Evolutionary conservation across 2,113 vertebrate genomes (phyloP), one percentile per base, ranked within the genome.

Genomic region (Anolis sagrei): DNA sequence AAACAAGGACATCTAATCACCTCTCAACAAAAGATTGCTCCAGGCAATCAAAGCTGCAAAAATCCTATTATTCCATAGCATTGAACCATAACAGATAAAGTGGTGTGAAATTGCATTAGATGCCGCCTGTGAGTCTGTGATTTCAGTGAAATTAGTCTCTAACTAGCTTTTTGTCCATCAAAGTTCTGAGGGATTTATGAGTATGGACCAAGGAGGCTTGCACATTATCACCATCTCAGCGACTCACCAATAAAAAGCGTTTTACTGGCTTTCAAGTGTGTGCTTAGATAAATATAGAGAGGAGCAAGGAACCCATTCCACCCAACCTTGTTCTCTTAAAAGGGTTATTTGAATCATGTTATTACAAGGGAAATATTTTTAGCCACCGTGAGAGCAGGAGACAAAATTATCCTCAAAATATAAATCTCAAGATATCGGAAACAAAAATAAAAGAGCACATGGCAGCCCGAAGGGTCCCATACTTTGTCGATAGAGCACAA

Each of bases 161-260:
- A 39, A 44, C 23, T 36, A 16, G 10, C 73, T 7, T 51, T 76
- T 34, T 9, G 2, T 18, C 80, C 70, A 36, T 27, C 21, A 61
- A 62, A 36, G 10, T 58, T 48, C 34, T 58, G 64, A 85, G 44
- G 36, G 27, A n/a, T 79, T 79, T 85, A 79, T 25, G 23, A 73
- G 84, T 25, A 13, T 8, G 1, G 21, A 13, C 9, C 34, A 73
- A 72, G 83, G 34, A 34, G 9, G 2, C n/a, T 51, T 69, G 74
- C 48, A 32, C 76, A 44, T 0, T 27, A 61, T 48, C 61, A 44
- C 68, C 2, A 0, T 61, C 34, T 11, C 29, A 72, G 10, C 16
- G 14, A 18, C 51, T 85, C 36, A 19, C 51, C 69, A 79, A 85
- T 79, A 85, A 85, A 79, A 79, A 34, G 6, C 70, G 39, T 73